phyloP scores from a whole-genome alignment of 2,113 vertebrate species.

The Brachyhypopomus occidentalis region DNA sequence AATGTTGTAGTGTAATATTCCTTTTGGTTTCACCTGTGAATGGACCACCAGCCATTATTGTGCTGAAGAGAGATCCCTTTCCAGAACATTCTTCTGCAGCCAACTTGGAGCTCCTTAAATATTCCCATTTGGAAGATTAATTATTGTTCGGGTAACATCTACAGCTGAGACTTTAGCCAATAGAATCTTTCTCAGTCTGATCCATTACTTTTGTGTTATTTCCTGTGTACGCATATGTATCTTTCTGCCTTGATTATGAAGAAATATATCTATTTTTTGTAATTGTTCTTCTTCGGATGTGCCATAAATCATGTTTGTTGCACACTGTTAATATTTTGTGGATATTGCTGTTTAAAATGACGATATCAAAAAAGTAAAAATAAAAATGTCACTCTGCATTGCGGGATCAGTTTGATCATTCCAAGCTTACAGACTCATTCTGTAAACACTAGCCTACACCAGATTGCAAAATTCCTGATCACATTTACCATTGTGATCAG shows the following conservation, averaged over 20 bases:
- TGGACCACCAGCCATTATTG: no score
- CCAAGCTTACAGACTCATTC: neutral
- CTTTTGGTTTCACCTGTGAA: no score
- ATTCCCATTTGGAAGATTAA: no score
- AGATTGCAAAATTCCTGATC: conserved; percentile 32
- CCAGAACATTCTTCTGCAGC: neutral
- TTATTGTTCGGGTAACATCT: no score
- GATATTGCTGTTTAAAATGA: conserved; percentile 72
- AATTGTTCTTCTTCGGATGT: conserved; percentile 75
- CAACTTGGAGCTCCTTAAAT: no score
- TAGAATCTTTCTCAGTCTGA: conserved; percentile 48
- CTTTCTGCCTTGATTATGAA: conserved; percentile 76
- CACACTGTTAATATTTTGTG: conserved; percentile 83
- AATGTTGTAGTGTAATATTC: no score
- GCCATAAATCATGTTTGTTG: conserved; percentile 81
- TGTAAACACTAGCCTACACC: no score
- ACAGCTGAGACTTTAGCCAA: conserved; percentile 29
- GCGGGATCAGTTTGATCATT: conserved; percentile 2
- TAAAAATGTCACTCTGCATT: conserved; percentile 62
- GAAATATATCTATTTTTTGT: conserved; percentile 81
- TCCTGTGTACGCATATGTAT: conserved; percentile 72
- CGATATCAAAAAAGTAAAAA: conserved; percentile 62
- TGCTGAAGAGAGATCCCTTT: no score
- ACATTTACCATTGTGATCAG: neutral
- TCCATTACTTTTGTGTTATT: conserved; percentile 70